Conservation (phyloP, 2,888 invertebrate genomes). For the Pristionchus mayeri region DNA sequence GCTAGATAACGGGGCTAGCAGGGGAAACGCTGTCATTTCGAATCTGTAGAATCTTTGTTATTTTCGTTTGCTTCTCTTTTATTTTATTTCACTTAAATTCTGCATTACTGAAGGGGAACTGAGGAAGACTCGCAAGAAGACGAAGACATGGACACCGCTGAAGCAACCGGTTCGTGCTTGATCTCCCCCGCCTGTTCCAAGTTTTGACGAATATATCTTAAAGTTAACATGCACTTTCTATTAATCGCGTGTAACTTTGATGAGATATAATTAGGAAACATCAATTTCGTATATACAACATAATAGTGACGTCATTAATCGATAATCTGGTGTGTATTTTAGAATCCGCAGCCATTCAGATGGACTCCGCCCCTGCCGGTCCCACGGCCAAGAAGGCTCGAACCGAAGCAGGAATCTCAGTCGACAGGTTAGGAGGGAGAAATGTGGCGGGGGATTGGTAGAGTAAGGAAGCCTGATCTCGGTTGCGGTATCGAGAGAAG, state of each 20-base stretch:
- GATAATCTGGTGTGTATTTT: not conserved
- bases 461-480: not conserved
- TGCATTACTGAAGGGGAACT: too few relatives aligned
- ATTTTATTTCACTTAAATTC: too few relatives aligned
- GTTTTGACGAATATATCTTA: too few relatives aligned
- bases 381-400: constrained; percentile 21
- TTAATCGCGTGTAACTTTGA: too few relatives aligned
- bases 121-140: too few relatives aligned
- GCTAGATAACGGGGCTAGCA: too few relatives aligned
- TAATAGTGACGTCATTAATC: not conserved
- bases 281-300: too few relatives aligned
- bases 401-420: constrained; percentile 22
- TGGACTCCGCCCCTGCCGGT: not conserved
- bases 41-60: too few relatives aligned
- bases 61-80: too few relatives aligned
- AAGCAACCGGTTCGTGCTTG: not conserved
- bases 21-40: too few relatives aligned
- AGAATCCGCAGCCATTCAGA: not conserved
- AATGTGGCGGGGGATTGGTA: not conserved
- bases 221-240: too few relatives aligned
- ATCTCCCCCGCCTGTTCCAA: not conserved
- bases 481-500: not conserved
- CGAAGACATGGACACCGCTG: constrained; percentile 32
- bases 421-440: constrained; percentile 20
- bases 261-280: too few relatives aligned